These are phyloP conservation scores for Orchesellides sinensis DNA, from an alignment of 2,888 invertebrate species.

Conservation along the genomic window DNA sequence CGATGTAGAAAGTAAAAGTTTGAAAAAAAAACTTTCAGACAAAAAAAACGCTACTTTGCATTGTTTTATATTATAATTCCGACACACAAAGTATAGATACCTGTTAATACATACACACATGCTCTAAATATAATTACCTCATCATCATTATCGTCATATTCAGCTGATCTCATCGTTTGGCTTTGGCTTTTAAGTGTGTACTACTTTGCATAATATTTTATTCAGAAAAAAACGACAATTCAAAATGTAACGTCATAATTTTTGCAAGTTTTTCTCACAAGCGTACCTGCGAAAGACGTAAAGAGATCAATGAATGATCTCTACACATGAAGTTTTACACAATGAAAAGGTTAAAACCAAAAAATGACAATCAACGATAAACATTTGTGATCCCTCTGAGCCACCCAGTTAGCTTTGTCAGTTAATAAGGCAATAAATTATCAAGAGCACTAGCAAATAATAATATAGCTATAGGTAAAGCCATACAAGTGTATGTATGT, in stretches of 20 bases:
- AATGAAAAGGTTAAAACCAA: background rate
- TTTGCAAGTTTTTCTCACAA: too few relatives aligned
- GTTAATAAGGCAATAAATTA: slow-evolving; percentile 57
- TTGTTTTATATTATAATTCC: background rate
- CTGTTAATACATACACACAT: background rate
- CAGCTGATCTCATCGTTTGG: slow-evolving; percentile 50
- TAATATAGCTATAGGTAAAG: too few relatives aligned
- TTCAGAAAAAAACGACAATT: background rate
- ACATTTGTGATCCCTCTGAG: slow-evolving; percentile 44
- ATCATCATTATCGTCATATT: slow-evolving; percentile 35
- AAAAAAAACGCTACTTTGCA: background rate
- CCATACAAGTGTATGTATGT: too few relatives aligned
- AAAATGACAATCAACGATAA: slow-evolving; percentile 41
- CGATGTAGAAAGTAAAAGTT: background rate
- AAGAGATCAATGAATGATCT: too few relatives aligned
- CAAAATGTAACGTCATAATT: background rate
- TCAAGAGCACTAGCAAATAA: slow-evolving; percentile 17
- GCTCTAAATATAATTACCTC: slow-evolving; percentile 59
- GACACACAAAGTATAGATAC: background rate
- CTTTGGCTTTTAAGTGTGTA: too few relatives aligned
- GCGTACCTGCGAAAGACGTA: too few relatives aligned
- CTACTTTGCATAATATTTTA: slow-evolving; percentile 11
- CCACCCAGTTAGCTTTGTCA: slow-evolving; percentile 52
- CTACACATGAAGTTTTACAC: background rate
- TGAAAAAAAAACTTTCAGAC: background rate